Evolutionary conservation across 2,888 invertebrate genomes (phyloP).

Genomic region (Tipula confusa): DNA sequence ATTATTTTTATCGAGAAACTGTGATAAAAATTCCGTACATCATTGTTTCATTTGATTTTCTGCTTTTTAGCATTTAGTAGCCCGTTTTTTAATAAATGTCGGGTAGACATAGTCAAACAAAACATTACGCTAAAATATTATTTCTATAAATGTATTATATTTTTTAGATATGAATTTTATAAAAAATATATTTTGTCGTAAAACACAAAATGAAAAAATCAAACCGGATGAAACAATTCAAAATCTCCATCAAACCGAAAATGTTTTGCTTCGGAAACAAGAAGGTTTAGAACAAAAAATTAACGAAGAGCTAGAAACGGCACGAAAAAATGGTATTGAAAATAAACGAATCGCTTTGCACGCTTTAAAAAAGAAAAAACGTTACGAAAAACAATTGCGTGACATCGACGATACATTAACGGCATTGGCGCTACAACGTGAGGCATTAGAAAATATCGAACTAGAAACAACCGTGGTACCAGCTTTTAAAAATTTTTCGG

Average conservation of each 20-base stretch:
- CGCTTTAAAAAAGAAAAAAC: not conserved
- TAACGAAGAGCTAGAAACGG: not conserved
- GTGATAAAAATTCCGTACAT: too few species aligned
- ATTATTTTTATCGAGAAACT: too few species aligned
- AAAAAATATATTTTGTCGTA: not conserved
- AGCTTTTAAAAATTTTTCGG: not conserved
- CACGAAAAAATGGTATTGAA: not conserved
- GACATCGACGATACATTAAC: not conserved
- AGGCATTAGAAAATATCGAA: not conserved
- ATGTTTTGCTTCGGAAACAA: not conserved
- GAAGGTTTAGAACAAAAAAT: not conserved
- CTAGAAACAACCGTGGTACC: not conserved
- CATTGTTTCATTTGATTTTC: too few species aligned
- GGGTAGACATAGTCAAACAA: not conserved
- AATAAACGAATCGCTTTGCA: not conserved
- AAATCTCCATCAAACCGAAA: not conserved
- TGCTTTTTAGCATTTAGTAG: not conserved
- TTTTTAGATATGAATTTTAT: not conserved
- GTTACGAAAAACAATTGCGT: not conserved
- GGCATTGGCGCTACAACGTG: not conserved
- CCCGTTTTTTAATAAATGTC: not conserved
- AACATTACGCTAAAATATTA: not conserved
- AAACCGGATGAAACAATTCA: not conserved
- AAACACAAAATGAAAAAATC: not conserved
- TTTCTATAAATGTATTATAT: not conserved